Base-by-base conservation (phyloP, 2,113 vertebrate genomes). In the Bubo scandiacus region DNA sequence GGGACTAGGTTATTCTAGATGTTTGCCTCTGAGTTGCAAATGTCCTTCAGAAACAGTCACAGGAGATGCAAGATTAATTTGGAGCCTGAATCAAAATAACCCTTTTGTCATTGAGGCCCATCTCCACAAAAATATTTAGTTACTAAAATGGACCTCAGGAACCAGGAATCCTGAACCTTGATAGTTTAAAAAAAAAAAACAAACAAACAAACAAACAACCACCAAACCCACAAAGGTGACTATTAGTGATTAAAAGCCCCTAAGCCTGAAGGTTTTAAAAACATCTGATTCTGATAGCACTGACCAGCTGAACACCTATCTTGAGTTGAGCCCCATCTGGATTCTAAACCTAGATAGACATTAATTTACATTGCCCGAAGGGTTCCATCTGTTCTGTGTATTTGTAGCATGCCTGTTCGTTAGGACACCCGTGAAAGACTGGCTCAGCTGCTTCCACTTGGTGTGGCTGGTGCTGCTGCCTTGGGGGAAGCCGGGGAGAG, bases 361-460 rank as follows among this genome's bases (percentile, higher is more conserved):
- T 67, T 81, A 45, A 16, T 21, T 59, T 85, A 75, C 78, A 54
- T 34, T 82, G 88, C 96, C 94, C 7, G 2, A 70, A 86, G 92
- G 92, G 34, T 54, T 95, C 92, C 70, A 34, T 93, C 92, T 96
- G 96, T 82, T 93, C 54, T 32, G 51, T 52, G n/a, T 58, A 9
- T 79, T 85, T n/a, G 73, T 19, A 79, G 29, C 57, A 11, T 3
- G 49, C 19, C 68, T 45, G 38, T 55, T 87, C 6, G 1, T 67
- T 25, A 49, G 70, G 71, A 58, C 40, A 68, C 62, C 2, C 0
- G 0, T 27, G 19, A 82, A 87, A 36, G 36, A 49, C 3, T 25
- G 36, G 62, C 34, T 94, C 68, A 68, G 68, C 83, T 88, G 80
- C 88, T 91, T 45, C 88, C 83, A 51, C 47, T 66, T 6, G 0